These are phyloP conservation scores for Pteronura brasiliensis DNA, from an alignment of 2,113 vertebrate species.

Conservation along the genomic window DNA sequence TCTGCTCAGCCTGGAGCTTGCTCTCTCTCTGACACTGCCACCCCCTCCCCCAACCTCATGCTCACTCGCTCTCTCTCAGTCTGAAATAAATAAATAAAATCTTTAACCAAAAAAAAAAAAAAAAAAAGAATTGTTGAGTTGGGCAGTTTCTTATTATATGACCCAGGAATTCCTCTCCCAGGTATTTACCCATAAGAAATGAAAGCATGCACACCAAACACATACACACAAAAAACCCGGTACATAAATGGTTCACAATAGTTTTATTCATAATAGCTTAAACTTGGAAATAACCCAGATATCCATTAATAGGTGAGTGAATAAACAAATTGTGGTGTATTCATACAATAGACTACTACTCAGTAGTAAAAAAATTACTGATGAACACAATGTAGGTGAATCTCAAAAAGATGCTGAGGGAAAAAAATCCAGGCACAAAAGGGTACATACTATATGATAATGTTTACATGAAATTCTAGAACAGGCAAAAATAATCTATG, in stretches of 20 bases:
- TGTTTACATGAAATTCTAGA: not conserved
- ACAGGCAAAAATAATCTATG: not conserved
- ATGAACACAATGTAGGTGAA: slow-evolving; percentile 14
- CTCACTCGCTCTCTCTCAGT: not conserved
- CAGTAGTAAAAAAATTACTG: slow-evolving; percentile 14
- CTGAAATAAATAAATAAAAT: not conserved
- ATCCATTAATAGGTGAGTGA: not conserved
- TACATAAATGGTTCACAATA: not conserved
- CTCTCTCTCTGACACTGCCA: not conserved
- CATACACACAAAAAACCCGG: not conserved
- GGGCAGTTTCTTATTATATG: not conserved
- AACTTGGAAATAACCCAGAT: slow-evolving; percentile 11
- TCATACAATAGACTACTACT: not conserved
- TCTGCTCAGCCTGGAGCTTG: not conserved
- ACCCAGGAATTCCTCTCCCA: slow-evolving; percentile 26
- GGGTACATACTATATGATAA: not conserved
- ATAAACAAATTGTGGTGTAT: not conserved
- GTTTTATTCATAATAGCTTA: slow-evolving; percentile 27
- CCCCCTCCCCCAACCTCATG: not conserved
- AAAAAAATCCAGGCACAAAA: not conserved
- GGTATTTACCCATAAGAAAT: slow-evolving; percentile 14
- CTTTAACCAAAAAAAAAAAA: not conserved
- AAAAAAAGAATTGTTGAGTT: slow-evolving; percentile 13
- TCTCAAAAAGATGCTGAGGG: slow-evolving; percentile 7
- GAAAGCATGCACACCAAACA: slow-evolving; percentile 3